Percentiles rank a stretch among this genome's conserved stretches.
Evolutionary conservation across 1,140 invertebrate genomes (phyloP).

Genomic region (Liolophura sinensis): DNA sequence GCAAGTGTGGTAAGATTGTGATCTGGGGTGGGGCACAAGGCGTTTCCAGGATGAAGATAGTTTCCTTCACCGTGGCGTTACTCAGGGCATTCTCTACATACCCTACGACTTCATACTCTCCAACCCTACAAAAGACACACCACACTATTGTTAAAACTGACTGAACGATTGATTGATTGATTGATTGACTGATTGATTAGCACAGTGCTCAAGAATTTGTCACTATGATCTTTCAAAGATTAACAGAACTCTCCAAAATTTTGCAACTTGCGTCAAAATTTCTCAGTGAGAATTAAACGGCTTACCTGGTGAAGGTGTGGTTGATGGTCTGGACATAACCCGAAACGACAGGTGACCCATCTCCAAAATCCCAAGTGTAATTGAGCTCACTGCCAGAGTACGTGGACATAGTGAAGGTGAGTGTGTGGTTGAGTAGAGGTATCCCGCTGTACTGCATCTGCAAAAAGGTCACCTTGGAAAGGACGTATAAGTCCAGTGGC

Average conservation of each 20-base stretch:
- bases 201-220: no score
- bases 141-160: background rate
- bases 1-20: constrained; percentile 10
- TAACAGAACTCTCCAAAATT: no score
- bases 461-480: constrained; percentile 16
- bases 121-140: constrained; percentile 23
- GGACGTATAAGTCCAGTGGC: constrained; percentile 19
- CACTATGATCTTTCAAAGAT: no score
- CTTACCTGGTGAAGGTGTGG: constrained; percentile 24
- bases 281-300: no score
- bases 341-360: constrained; percentile 12
- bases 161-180: no score
- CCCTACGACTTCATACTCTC: constrained; percentile 31
- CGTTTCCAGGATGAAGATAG: constrained; percentile 31
- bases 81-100: constrained; percentile 33
- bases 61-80: constrained; percentile 11
- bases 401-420: constrained; percentile 21
- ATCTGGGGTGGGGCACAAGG: constrained; percentile 34
- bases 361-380: constrained; percentile 38
- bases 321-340: background rate
- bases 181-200: no score
- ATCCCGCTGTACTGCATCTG: constrained; percentile 6
- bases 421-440: constrained; percentile 12
- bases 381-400: constrained; percentile 27
- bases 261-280: no score